Evolutionary conservation across 30 jellyfish, hydroid and myxozoan genomes (phyloP), one percentile per base, ranked within the genome.

Genomic region (Hydractinia symbiolongicarpus): DNA sequence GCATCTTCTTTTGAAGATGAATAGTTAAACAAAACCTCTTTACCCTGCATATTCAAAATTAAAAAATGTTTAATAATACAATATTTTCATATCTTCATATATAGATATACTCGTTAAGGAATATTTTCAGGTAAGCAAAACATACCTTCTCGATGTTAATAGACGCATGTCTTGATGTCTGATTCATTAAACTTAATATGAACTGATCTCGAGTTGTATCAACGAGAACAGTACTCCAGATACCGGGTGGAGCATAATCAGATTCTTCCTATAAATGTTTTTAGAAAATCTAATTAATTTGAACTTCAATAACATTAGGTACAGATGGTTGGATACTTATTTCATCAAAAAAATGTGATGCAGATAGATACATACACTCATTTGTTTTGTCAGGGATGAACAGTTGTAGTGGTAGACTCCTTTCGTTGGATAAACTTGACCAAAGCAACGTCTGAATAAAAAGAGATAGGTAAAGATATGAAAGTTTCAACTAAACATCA

Each of bases 181-280:
- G 40, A 15, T 60, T 17, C 50, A 54, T 10, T 9, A 79, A 66
- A 8, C 19, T 62, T 6, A 79, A 17, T 17, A 79, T 79, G 51
- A 30, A 66, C 9, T 79, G 44, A 19, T 79, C 80, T 50, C 16
- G 61, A 30, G 61, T 20, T 51, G 44, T 61, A 44, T 79, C 87
- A 61, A 64, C 73, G 5, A 79, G 70, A 21, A 79, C 73, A 40
- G 83, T 7, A 52, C 87, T 79, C 87, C 87, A 79, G 44, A 79
- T 79, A 52, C 87, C 87, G 5, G 84, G 71, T 20, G 83, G 83
- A 10, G 87, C 81, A 79, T 60, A 79, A 40, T 79, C 87, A 9
- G 84, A 62, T 30, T 66, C 81, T 19, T 30, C 87, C 87, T 79
- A 20, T 55, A 51, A 77, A 30, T 11, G 70, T 13, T 13, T 60